Base-by-base conservation (phyloP, 1,140 invertebrate species). In the Portunus trituberculatus region DNA sequence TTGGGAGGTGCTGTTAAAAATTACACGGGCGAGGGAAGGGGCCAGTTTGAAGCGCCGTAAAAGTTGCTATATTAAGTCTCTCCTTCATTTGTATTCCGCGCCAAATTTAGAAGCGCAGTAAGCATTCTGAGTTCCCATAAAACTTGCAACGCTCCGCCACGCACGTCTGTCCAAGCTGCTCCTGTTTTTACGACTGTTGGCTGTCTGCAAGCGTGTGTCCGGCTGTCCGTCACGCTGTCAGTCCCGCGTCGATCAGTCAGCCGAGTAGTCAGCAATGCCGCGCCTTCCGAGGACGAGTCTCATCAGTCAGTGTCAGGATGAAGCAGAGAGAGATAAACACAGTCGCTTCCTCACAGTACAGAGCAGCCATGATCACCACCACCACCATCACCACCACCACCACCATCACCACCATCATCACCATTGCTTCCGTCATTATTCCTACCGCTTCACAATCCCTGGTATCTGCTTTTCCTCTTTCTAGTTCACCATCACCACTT, bases 141-240 rank as follows among this genome's bases (percentile, higher is more conserved):
- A 76, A n/a, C 67, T 76, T 76, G 25, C 67, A 76, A 25, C 20
- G n/a, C n/a, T n/a, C 67, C 4, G 67, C 67, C 67, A 12, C 67
- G n/a, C 20, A 2, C 25, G 20, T n/a, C 67, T n/a, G 67, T 25
- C 67, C 25, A 76, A n/a, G 6, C 67, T 76, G 67, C 67, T 76
- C 67, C 67, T 76, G 67, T 76, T 76, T 76, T 76, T 76, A 76
- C 67, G 67, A n/a, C 67, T 76, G 67, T n/a, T 76, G 67, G 25
- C 7, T n/a, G 67, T 76, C 67, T n/a, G 67, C 67, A 76, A 76
- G 67, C 67, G 67, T 76, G 67, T 76, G 67, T 76, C 67, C 67
- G 67, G 67, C 67, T 76, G 67, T 76, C 67, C 67, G 67, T 76
- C 67, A 76, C 20, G 67, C 67, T 76, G 67, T 76, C 67, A 76